Evolutionary conservation across 2,797 vertebrate species (phyloP), one percentile per base, ranked within the genome.

Genomic region (Typhlichthys subterraneus): DNA sequence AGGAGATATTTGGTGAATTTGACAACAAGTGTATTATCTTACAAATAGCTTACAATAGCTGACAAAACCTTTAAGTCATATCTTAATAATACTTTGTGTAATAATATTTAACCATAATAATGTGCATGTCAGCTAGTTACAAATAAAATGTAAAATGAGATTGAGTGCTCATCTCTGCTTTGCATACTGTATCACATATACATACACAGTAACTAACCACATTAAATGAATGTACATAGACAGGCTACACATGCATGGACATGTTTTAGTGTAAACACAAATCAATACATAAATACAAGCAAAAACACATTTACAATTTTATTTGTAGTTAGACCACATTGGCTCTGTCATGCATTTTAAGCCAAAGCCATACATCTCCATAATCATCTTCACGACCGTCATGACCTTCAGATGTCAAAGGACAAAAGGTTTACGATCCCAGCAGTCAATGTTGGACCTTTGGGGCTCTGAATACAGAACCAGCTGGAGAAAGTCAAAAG

Each of bases 361-460:
- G 73, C 63, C 29, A 65, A 64, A 75, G 55, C 11, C 13, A 45
- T 65, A 50, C 29, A 48, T 62, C 68, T 54, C 64, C 67, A 80
- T 85, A 70, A 85, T 76, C 13, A 47, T 61, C 70, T 47, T 29
- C 7, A 0, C 83, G 79, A 86, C 72, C 85, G 84, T 51, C 61
- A 45, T 57, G 23, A 3, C 45, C 73, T 75, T 71, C 65, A 31
- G 64, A 47, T 73, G 77, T 81, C 79, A 72, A 48, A 84, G 85
- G 59, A 68, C 73, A 85, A 57, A 69, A 77, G 76, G 75, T 69
- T 66, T 51, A 45, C 67, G 69, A 73, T 70, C 57, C 46, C 66
- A 55, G 48, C 23, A 70, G 57, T 85, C 74, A 81, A 53, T 51
- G 64, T 72, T 65, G 63, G 72, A 73, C 74, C 71, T 83, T 23